phyloP scores from a whole-genome alignment of 2,888 invertebrate genomes.

The Iphiclides podalirius region DNA sequence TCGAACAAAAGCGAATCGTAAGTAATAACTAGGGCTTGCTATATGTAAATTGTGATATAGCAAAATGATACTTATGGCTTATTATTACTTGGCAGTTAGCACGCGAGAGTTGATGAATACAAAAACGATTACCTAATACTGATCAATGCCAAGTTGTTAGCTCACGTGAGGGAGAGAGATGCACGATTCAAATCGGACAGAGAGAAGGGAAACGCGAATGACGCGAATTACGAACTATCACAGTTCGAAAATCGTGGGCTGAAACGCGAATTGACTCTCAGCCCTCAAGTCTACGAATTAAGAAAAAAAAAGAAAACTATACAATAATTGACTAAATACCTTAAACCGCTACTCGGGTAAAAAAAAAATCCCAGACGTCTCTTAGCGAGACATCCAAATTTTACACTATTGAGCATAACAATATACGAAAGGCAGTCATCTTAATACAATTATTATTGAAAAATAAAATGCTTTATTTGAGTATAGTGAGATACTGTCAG shows the following conservation, averaged over 20 bases:
- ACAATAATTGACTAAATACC: conserved; percentile 79
- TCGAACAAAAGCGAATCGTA: conserved; percentile 60
- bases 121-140: conserved; percentile 54
- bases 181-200: neutral
- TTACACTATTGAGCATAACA: conserved; percentile 76
- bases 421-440: conserved; percentile 73
- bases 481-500: conserved; percentile 65
- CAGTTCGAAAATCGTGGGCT: conserved; percentile 41
- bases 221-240: conserved; percentile 27
- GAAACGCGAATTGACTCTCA: conserved; percentile 57
- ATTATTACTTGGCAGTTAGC: conserved; percentile 56
- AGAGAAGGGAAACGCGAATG: conserved; percentile 6
- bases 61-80: conserved; percentile 40
- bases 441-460: conserved; percentile 50
- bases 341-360: conserved; percentile 62
- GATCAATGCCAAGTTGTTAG: conserved; percentile 63
- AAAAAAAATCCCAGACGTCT: conserved; percentile 58
- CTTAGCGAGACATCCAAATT: conserved; percentile 36
- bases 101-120: conserved; percentile 31
- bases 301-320: conserved; percentile 61
- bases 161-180: conserved; percentile 32
- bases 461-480: conserved; percentile 68
- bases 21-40: conserved; percentile 51
- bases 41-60: conserved; percentile 40
- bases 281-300: conserved; percentile 48